phyloP scores from a whole-genome alignment of 2,797 vertebrate species.

The Pelodytes ibericus region DNA sequence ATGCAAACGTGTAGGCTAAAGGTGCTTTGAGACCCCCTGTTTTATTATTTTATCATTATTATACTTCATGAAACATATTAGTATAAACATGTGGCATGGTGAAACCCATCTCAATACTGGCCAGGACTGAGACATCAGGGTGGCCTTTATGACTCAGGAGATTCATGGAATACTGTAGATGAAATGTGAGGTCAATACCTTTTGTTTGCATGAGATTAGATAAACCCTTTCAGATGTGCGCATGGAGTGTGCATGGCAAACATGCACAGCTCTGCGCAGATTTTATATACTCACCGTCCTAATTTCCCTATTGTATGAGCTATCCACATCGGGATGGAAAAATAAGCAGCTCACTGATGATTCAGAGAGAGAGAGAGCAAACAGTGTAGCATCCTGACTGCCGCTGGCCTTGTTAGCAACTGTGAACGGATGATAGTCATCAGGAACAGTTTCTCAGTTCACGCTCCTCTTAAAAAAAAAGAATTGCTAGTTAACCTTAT shows the following conservation, averaged over 20 bases:
- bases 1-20: no score
- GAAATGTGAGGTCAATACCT: no score
- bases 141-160: no score
- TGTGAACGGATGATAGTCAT: slow-evolving; percentile 10
- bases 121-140: no score
- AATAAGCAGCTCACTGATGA: slow-evolving; percentile 41
- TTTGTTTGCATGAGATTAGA: slow-evolving; percentile 2
- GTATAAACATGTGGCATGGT: no score
- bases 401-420: slow-evolving; percentile 11
- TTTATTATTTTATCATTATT: no score
- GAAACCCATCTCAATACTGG: no score
- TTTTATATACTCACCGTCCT: slow-evolving; percentile 20
- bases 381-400: slow-evolving; percentile 38
- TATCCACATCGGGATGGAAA: slow-evolving; percentile 42
- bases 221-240: not conserved
- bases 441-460: not conserved
- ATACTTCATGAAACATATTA: no score
- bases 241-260: not conserved
- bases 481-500: not conserved
- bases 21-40: no score
- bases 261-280: not conserved
- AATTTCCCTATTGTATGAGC: slow-evolving; percentile 28
- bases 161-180: no score
- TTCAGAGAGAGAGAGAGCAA: slow-evolving; percentile 40
- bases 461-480: not conserved